phyloP scores from a whole-genome alignment of 2,797 vertebrate genomes.

The Epinephelus awoara region DNA sequence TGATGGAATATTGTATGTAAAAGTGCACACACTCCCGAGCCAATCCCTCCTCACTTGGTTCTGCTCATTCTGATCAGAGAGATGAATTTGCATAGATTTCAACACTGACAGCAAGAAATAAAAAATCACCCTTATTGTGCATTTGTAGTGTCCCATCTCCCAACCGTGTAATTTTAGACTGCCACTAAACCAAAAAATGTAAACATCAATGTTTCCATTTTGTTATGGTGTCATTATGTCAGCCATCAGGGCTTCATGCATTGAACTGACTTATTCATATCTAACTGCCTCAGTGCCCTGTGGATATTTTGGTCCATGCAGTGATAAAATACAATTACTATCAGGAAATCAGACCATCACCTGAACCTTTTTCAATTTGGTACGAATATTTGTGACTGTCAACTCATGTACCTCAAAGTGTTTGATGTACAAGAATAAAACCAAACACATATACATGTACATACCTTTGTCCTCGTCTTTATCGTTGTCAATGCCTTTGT shows the following conservation, averaged over 20 bases:
- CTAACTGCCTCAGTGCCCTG: slow-evolving; percentile 5
- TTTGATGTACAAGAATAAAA: slow-evolving; percentile 17
- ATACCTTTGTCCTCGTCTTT: slow-evolving; percentile 65
- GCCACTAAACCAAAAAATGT: slow-evolving; percentile 39
- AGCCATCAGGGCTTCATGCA: slow-evolving; percentile 24
- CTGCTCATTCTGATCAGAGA: slow-evolving; percentile 15
- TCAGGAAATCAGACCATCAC: slow-evolving; percentile 13
- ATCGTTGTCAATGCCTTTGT: slow-evolving; percentile 6
- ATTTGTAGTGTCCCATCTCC: slow-evolving; percentile 31
- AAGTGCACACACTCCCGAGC: slow-evolving; percentile 6
- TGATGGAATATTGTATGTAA: slow-evolving; percentile 15
- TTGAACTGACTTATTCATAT: slow-evolving; percentile 34
- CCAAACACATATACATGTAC: background rate
- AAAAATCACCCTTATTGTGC: slow-evolving; percentile 10
- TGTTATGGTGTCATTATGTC: slow-evolving; percentile 23
- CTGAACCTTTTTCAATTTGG: slow-evolving; percentile 8
- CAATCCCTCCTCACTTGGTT: slow-evolving; percentile 14
- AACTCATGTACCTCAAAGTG: background rate
- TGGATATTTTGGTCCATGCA: slow-evolving; percentile 24
- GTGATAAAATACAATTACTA: slow-evolving; percentile 19
- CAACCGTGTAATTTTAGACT: slow-evolving; percentile 32
- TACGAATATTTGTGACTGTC: slow-evolving; percentile 12
- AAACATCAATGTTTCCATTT: slow-evolving; percentile 33
- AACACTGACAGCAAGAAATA: slow-evolving; percentile 16
- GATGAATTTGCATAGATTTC: slow-evolving; percentile 36